Evolutionary conservation across 2,888 invertebrate genomes (phyloP).

Genomic region (Elmis aenea): DNA sequence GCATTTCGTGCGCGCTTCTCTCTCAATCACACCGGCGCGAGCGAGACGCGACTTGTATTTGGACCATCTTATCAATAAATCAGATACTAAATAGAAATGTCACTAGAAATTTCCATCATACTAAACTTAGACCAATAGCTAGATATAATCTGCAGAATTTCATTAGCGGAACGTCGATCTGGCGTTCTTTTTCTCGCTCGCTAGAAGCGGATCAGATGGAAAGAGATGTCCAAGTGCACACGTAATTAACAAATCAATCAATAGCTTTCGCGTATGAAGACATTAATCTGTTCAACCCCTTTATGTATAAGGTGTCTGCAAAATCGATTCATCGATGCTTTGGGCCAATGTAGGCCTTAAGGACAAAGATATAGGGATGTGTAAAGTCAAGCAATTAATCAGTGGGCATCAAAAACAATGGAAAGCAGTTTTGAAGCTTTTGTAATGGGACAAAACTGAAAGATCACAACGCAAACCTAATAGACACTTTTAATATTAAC

Average conservation of each 20-base stretch:
- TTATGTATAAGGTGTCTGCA: slow-evolving; percentile 24
- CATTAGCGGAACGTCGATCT: slow-evolving; percentile 1
- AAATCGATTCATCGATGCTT: slow-evolving; percentile 18
- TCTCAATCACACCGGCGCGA: slow-evolving; percentile 1
- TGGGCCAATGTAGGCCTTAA: slow-evolving; percentile 15
- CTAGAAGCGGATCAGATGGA: too few species aligned
- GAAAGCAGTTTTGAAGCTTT: slow-evolving; percentile 7
- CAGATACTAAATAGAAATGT: slow-evolving; percentile 11
- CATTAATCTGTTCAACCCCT: slow-evolving; percentile 32
- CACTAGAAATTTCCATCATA: slow-evolving; percentile 15
- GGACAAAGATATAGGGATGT: slow-evolving; percentile 11
- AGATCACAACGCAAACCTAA: too few species aligned
- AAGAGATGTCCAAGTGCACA: slow-evolving; percentile 10
- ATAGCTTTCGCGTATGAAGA: slow-evolving; percentile 30
- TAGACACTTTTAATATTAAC: too few species aligned
- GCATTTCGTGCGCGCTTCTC: slow-evolving; percentile 5
- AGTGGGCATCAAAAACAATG: slow-evolving; percentile 12
- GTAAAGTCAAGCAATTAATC: slow-evolving; percentile 13
- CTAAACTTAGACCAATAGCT: slow-evolving; percentile 11
- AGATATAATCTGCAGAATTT: slow-evolving; percentile 11
- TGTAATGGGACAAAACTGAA: too few species aligned
- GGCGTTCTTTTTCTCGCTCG: too few species aligned
- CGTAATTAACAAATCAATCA: slow-evolving; percentile 27
- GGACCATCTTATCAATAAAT: slow-evolving; percentile 12
- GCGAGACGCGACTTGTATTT: too few species aligned